A percentile compares a stretch with the other conserved stretches of the same genome.
Conservation (phyloP, 2,888 invertebrate genomes). For the Scaptomyza tumidula region DNA sequence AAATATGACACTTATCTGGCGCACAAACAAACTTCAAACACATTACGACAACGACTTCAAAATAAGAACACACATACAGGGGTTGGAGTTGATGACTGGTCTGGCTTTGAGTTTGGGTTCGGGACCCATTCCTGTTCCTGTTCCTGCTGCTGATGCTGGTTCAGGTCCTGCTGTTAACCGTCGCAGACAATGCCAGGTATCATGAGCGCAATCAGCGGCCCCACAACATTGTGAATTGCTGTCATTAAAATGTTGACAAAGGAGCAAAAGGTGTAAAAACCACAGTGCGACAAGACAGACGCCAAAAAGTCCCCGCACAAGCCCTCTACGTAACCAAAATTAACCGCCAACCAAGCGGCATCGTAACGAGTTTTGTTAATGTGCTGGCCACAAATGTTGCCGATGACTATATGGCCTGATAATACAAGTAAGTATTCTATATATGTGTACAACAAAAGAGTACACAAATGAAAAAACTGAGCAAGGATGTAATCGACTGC, state of each 20-base stretch:
- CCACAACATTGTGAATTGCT: slow-evolving; percentile 72
- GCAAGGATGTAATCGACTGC: too few relatives aligned
- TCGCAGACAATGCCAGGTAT: slow-evolving; percentile 70
- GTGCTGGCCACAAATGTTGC: slow-evolving; percentile 59
- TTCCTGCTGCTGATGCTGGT: slow-evolving; percentile 1
- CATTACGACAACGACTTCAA: slow-evolving; percentile 40
- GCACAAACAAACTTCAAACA: slow-evolving; percentile 64
- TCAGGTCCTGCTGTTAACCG: slow-evolving; percentile 11
- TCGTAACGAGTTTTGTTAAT: slow-evolving; percentile 71
- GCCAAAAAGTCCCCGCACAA: slow-evolving; percentile 5
- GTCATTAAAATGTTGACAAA: slow-evolving; percentile 80
- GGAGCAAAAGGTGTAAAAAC: slow-evolving; percentile 76
- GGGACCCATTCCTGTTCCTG: slow-evolving; percentile 1
- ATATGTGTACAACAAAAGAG: too few relatives aligned
- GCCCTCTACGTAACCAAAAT: not conserved
- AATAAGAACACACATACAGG: slow-evolving; percentile 3
- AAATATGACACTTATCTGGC: slow-evolving; percentile 74
- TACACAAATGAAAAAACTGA: too few relatives aligned
- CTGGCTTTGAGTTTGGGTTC: not conserved
- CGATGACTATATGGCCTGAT: slow-evolving; percentile 16
- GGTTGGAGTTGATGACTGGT: slow-evolving; percentile 18
- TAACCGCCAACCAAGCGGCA: slow-evolving; percentile 5
- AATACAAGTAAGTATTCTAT: slow-evolving; percentile 5
- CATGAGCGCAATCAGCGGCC: slow-evolving; percentile 64
- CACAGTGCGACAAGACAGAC: slow-evolving; percentile 49